phyloP scores from a whole-genome alignment of 2,113 vertebrate genomes.

The Hiodon tergisus region DNA sequence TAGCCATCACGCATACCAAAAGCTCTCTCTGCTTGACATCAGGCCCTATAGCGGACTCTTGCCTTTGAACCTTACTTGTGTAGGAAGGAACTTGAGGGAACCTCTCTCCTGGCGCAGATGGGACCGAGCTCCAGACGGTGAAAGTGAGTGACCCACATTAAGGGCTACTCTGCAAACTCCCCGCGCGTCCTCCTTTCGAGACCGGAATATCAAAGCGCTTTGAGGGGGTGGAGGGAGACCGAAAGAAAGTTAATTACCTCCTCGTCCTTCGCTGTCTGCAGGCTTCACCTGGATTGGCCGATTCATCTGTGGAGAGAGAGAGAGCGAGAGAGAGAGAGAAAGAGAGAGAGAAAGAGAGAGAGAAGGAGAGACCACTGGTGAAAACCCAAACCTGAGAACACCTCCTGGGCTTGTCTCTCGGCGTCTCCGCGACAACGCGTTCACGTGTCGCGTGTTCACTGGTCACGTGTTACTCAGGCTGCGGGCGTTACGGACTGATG shows the following conservation, averaged over 20 bases:
- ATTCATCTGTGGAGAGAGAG: slow-evolving; percentile 64
- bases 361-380: slow-evolving; percentile 12
- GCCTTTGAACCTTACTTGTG: not conserved
- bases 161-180: slow-evolving; percentile 49
- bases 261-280: slow-evolving; percentile 75
- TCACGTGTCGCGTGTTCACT: too few species aligned
- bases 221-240: slow-evolving; percentile 17
- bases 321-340: slow-evolving; percentile 5
- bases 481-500: too few species aligned
- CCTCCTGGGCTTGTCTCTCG: not conserved
- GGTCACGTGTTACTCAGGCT: too few species aligned
- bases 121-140: slow-evolving; percentile 51
- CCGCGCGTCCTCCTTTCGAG: slow-evolving; percentile 44
- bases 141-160: slow-evolving; percentile 67
- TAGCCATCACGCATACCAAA: not conserved
- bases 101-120: slow-evolving; percentile 54
- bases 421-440: not conserved
- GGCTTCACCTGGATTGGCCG: slow-evolving; percentile 77
- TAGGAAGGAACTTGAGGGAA: slow-evolving; percentile 48
- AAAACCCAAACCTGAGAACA: not conserved
- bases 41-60: not conserved
- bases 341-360: slow-evolving; percentile 22
- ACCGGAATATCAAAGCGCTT: slow-evolving; percentile 49
- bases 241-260: slow-evolving; percentile 58
- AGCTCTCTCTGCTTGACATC: not conserved